These are phyloP conservation scores for Himalopsyche phryganea DNA, from an alignment of 1,140 invertebrate species.

Conservation along the genomic window DNA sequence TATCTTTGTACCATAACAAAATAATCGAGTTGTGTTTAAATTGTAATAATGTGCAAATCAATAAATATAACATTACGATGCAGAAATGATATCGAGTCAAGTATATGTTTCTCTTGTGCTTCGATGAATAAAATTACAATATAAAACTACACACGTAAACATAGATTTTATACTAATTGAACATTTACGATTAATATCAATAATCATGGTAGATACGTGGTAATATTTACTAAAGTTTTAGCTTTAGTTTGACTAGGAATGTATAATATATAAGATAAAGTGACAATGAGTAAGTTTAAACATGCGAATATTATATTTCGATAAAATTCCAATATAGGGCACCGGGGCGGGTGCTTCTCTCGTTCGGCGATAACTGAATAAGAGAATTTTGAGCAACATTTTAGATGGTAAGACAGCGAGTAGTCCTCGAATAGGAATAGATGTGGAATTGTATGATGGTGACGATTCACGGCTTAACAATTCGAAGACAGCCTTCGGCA, in stretches of 20 bases:
- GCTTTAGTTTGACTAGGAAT: conserved; percentile 33
- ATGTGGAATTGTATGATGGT: too few relatives aligned
- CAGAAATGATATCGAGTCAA: conserved; percentile 5
- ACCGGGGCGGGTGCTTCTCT: conserved; percentile 1
- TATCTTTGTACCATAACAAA: too few relatives aligned
- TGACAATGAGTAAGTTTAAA: conserved; percentile 20
- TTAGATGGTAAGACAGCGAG: conserved; percentile 8
- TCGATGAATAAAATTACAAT: too few relatives aligned
- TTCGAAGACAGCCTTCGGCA: too few relatives aligned
- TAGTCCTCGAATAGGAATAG: neutral
- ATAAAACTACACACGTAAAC: neutral
- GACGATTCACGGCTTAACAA: too few relatives aligned
- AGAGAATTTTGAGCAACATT: conserved; percentile 3
- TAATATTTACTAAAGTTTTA: conserved; percentile 26
- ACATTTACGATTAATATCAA: conserved; percentile 26
- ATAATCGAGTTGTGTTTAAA: too few relatives aligned
- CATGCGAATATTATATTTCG: conserved; percentile 17
- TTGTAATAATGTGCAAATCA: too few relatives aligned
- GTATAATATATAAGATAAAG: conserved; percentile 23
- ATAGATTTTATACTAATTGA: conserved; percentile 2
- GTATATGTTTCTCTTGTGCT: neutral
- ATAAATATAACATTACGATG: too few relatives aligned
- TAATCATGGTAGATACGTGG: conserved; percentile 18
- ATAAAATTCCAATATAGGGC: conserved; percentile 30
- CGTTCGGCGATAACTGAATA: neutral